Conservation (phyloP, 2,888 invertebrate species). For the Erynnis tages region DNA sequence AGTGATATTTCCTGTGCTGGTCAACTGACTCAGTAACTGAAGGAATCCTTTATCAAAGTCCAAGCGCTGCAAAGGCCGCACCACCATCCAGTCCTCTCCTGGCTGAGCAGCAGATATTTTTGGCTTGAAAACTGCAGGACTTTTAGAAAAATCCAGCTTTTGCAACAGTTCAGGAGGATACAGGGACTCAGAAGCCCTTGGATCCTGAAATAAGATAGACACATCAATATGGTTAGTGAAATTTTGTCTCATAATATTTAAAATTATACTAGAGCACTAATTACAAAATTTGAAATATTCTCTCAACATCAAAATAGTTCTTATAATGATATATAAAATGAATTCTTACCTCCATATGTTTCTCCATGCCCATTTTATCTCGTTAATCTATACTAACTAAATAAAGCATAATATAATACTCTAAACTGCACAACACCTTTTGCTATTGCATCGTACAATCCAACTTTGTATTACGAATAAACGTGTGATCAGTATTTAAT, state of each 20-base stretch:
- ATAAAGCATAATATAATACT: background rate
- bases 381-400: background rate
- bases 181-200: constrained; percentile 72
- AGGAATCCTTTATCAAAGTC: constrained; percentile 94
- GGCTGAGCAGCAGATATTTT: constrained; percentile 86
- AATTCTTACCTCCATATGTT: constrained; percentile 47
- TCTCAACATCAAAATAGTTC: no score
- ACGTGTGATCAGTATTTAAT: no score
- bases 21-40: constrained; percentile 90
- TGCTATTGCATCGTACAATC: no score
- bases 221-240: no score
- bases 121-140: constrained; percentile 84
- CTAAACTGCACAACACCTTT: background rate
- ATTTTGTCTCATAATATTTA: no score
- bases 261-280: no score
- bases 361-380: constrained; percentile 61
- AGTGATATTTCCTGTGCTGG: constrained; percentile 90
- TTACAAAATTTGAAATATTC: no score
- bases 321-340: background rate
- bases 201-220: constrained; percentile 57
- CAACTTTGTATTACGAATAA: no score
- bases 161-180: constrained; percentile 85
- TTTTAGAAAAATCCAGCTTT: constrained; percentile 84
- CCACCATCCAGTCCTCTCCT: constrained; percentile 87
- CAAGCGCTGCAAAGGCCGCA: constrained; percentile 88